phyloP scores from a whole-genome alignment of 2,888 invertebrate species.

The Aphidoletes aphidimyza region DNA sequence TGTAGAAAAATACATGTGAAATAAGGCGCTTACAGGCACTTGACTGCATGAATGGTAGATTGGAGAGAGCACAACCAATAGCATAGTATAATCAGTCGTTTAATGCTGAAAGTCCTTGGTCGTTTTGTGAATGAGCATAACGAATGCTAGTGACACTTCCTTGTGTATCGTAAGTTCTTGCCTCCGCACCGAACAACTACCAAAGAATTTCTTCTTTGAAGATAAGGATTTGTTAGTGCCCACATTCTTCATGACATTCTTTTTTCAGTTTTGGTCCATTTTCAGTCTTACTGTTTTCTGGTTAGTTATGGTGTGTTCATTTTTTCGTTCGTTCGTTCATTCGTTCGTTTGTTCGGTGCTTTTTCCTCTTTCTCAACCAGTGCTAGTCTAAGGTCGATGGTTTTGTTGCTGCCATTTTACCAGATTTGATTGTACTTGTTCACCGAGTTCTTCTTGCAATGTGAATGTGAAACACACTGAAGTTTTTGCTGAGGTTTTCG shows the following conservation, averaged over 20 bases:
- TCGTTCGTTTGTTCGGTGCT: neutral
- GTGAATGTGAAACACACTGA: neutral
- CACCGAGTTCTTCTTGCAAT: neutral
- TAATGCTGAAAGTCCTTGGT: slow-evolving; percentile 10
- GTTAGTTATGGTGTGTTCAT: slow-evolving; percentile 37
- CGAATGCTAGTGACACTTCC: slow-evolving; percentile 44
- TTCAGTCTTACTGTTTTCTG: slow-evolving; percentile 15
- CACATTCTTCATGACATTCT: slow-evolving; percentile 47
- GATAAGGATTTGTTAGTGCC: slow-evolving; percentile 54
- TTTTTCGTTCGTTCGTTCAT: neutral
- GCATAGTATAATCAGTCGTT: neutral
- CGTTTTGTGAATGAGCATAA: slow-evolving; percentile 24
- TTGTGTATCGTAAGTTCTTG: neutral
- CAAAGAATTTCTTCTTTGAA: slow-evolving; percentile 37
- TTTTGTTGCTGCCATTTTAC: slow-evolving; percentile 15
- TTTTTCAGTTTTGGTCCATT: slow-evolving; percentile 7
- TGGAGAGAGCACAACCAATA: neutral
- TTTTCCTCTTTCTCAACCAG: neutral
- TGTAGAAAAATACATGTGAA: slow-evolving; percentile 40
- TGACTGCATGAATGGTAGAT: neutral
- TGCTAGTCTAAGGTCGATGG: neutral
- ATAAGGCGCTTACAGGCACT: neutral
- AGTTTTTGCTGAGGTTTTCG: neutral
- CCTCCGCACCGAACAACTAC: neutral
- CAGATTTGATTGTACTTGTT: slow-evolving; percentile 14